A percentile compares a stretch with the other conserved stretches of the same genome.
These are phyloP conservation scores for Macaca mulatta DNA, from an alignment of 2,113 vertebrate genomes.

Conservation along the genomic window DNA sequence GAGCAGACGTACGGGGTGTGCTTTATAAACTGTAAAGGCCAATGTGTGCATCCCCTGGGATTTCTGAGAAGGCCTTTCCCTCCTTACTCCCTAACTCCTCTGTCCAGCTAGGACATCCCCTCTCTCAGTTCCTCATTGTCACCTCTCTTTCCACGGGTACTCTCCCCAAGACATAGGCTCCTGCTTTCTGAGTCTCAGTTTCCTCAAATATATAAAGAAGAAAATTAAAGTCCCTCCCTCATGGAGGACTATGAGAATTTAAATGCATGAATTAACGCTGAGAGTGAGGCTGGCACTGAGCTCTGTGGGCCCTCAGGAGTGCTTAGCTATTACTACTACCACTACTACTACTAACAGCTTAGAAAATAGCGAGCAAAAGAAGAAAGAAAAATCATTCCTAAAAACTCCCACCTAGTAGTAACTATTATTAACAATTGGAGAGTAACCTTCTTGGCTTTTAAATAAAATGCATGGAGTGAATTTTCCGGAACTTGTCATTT, in stretches of 20 bases:
- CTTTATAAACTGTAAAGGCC: neutral
- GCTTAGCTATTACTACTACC: neutral
- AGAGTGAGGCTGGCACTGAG: neutral
- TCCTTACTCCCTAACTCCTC: neutral
- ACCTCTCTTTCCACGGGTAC: too few species aligned
- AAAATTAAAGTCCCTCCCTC: neutral
- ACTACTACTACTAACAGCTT: neutral
- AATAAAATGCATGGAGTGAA: neutral
- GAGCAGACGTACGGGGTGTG: accelerated
- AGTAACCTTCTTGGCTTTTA: neutral
- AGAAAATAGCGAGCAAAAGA: neutral
- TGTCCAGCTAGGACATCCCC: neutral
- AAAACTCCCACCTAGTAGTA: neutral
- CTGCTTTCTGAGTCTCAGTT: neutral
- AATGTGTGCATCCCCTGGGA: accelerated
- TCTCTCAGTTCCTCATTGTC: neutral
- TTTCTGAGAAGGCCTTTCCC: too few species aligned
- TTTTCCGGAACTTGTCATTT: neutral
- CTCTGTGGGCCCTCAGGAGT: accelerated
- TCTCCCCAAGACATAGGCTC: neutral
- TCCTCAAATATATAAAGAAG: neutral
- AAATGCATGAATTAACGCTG: accelerated
- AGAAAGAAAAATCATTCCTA: neutral
- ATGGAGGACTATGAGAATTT: neutral
- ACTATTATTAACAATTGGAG: neutral